Conservation (phyloP, 1,140 invertebrate species). For the Pectinophora gossypiella region DNA sequence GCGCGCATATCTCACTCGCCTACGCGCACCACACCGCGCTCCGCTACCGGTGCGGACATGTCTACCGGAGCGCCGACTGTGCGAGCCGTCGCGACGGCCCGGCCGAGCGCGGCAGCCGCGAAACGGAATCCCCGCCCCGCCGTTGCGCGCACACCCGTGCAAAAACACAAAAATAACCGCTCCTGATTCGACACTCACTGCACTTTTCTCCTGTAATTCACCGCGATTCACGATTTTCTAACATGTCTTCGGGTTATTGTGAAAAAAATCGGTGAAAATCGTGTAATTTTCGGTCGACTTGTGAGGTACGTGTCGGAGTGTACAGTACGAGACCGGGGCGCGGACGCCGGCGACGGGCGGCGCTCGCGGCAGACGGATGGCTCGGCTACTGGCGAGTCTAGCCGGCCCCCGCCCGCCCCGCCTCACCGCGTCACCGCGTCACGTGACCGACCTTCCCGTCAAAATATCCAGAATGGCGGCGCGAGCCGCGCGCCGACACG, state of each 20-base stretch:
- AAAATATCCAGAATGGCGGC: constrained; percentile 82
- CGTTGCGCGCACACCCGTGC: constrained; percentile 47
- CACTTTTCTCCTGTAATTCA: neutral
- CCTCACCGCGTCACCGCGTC: constrained; percentile 51
- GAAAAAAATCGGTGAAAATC: neutral
- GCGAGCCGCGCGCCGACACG: constrained; percentile 27
- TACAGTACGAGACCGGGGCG: too few relatives aligned
- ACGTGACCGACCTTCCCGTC: constrained; percentile 84
- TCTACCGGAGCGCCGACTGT: constrained; percentile 55
- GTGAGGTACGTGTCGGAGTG: constrained; percentile 21
- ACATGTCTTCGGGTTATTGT: neutral
- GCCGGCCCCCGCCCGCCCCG: constrained; percentile 61
- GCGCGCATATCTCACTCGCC: constrained; percentile 33
- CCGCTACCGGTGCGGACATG: constrained; percentile 63
- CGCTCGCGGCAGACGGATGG: constrained; percentile 72
- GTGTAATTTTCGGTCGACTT: neutral
- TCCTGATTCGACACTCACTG: neutral
- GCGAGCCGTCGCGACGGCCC: constrained; percentile 48
- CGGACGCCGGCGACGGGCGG: constrained; percentile 56
- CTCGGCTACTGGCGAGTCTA: constrained; percentile 76
- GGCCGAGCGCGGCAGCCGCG: constrained; percentile 41
- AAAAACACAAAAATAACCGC: constrained; percentile 40
- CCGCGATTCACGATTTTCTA: neutral
- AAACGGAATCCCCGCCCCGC: constrained; percentile 48
- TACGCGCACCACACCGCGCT: constrained; percentile 52